These are phyloP conservation scores for Incurvaria masculella DNA, from an alignment of 2,888 invertebrate species.

Conservation along the genomic window DNA sequence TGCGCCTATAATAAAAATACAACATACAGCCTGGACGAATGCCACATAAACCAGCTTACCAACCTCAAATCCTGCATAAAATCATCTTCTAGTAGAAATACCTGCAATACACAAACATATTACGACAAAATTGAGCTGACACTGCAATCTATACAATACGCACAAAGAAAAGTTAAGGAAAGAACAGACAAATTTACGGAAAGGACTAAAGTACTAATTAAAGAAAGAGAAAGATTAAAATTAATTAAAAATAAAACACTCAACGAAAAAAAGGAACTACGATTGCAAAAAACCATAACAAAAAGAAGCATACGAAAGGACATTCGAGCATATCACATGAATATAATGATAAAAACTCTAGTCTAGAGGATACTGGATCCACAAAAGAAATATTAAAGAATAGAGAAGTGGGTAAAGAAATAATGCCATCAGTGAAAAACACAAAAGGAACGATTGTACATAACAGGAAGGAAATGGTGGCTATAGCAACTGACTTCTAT, in stretches of 20 bases:
- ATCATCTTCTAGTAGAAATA: too few species aligned
- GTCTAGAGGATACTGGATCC: not conserved
- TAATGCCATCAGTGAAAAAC: not conserved
- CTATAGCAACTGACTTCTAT: not conserved
- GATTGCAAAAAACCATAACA: not conserved
- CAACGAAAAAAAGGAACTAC: not conserved
- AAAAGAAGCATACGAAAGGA: not conserved
- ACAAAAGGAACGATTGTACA: not conserved
- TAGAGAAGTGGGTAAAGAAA: not conserved
- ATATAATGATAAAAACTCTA: not conserved
- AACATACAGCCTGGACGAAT: too few species aligned
- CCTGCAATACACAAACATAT: too few species aligned
- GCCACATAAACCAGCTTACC: too few species aligned
- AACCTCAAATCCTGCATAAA: too few species aligned
- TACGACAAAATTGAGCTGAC: too few species aligned
- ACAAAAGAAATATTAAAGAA: not conserved
- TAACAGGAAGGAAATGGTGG: not conserved
- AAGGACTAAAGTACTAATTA: not conserved
- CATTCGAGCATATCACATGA: not conserved
- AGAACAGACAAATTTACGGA: not conserved
- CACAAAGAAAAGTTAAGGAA: not conserved
- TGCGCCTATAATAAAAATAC: too few species aligned
- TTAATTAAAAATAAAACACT: not conserved
- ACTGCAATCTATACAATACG: not conserved
- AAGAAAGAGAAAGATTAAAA: not conserved